Evolutionary conservation across 2,888 invertebrate genomes (phyloP).

Genomic region (Callyntrura guangdongensis): DNA sequence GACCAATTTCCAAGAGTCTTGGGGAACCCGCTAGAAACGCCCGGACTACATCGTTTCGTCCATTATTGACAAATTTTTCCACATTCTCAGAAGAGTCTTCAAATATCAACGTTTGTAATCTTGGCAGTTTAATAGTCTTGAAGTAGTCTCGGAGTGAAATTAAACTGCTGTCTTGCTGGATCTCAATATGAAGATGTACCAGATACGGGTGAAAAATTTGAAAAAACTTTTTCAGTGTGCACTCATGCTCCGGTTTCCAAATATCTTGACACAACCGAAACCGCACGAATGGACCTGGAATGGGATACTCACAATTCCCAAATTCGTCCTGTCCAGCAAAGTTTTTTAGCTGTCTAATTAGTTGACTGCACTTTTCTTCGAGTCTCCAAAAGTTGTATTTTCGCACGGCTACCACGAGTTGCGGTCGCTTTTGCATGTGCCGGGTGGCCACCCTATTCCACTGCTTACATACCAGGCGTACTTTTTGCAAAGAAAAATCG

Average conservation of each 20-base stretch:
- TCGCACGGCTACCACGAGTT: conserved; percentile 68
- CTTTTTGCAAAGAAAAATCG: conserved; percentile 66
- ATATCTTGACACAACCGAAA: conserved; percentile 72
- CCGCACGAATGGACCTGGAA: conserved; percentile 66
- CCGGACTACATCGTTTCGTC: conserved; percentile 62
- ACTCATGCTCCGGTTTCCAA: conserved; percentile 72
- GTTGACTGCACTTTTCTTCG: conserved; percentile 72
- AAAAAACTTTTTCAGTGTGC: conserved; percentile 72
- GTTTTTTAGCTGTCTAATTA: conserved; percentile 68
- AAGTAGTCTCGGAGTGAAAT: conserved; percentile 71
- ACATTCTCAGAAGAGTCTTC: conserved; percentile 65
- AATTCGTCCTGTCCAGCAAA: conserved; percentile 50
- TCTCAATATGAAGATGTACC: conserved; percentile 69
- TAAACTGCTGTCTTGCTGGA: conserved; percentile 72
- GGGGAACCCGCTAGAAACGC: conserved; percentile 67
- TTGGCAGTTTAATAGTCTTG: conserved; percentile 68
- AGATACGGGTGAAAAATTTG: conserved; percentile 72
- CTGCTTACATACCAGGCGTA: conserved; percentile 67
- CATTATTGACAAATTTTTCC: conserved; percentile 69
- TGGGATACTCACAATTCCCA: conserved; percentile 47
- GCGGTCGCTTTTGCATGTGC: conserved; percentile 72
- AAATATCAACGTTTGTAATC: conserved; percentile 71
- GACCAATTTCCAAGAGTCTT: conserved; percentile 60
- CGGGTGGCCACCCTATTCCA: conserved; percentile 70
- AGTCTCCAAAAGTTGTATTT: conserved; percentile 74